Base-by-base conservation (phyloP, 2,113 vertebrate species). In the Aptenodytes forsteri region DNA sequence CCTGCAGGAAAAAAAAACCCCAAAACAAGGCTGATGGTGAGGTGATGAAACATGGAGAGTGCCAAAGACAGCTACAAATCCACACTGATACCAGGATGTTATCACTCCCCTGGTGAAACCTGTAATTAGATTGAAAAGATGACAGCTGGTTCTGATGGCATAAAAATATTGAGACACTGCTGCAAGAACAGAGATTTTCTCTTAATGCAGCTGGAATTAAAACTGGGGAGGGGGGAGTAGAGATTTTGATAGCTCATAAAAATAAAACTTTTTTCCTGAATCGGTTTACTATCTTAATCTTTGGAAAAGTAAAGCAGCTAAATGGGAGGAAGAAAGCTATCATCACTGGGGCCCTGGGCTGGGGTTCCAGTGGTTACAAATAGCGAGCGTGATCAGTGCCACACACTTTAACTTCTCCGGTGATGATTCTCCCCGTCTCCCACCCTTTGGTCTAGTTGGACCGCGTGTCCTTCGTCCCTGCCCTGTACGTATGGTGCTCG, bases 51-150 rank as follows among this genome's bases (percentile, higher is more conserved):
- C 44, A 20, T 7, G 81, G 87, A 69, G 83, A 52, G 92, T 30
- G 34, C 72, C 83, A 50, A 6, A 67, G 56, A 18, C 15, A 30
- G 88, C 79, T 94, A 18, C 93, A 94, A 32, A 90, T 87, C 75
- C 92, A 27, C 54, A 50, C 52, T 72, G 93, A 32, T 8, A 9
- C 71, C 16, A 46, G 83, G 76, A 54, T 84, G 5, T 56, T 81
- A 62, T 61, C 56, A 7, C 70, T 92, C 71, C 61, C 71, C 56
- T 27, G 81, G 32, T 47, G 29, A 88, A 96, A 93, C 81, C 87
- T 90, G 92, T 93, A 94, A 97, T 97, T 91, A 96, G 95, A 91
- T 82, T 69, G 90, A 90, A 42, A 81, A 86, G 83, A 81, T 70
- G 93, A 90, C 82, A 88, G 89, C 83, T 94, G 91, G 30, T 93